Base-by-base conservation (phyloP, 2,113 vertebrate species). In the Bos javanicus region DNA sequence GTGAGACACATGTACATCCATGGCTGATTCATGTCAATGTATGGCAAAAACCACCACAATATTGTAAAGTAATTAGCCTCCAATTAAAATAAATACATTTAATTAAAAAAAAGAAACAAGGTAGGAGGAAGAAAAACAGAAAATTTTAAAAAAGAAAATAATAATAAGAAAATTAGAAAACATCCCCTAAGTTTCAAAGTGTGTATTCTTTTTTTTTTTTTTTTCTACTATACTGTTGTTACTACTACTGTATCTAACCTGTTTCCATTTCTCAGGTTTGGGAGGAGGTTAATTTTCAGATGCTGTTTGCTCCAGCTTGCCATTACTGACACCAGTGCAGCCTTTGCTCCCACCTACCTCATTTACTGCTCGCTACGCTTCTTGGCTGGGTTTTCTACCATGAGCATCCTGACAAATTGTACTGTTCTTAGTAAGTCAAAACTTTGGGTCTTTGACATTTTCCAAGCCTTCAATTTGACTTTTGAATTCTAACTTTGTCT, bases 331-430 rank as follows among this genome's bases (percentile, higher is more conserved):
- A 98, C 97, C 25, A 95, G 98, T 10, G 96, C 97, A 0, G 98
- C 98, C 4, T 98, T 99, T 0, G 96, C 98, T 3, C 98, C 98
- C 5, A 97, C 94, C 33, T 98, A 99, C 94, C 14, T 6, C 12
- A 5, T 95, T 10, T 99, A 99, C 89, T 98, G 98, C 23, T 3
- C 91, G 0, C 91, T 99, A 12, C 98, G 99, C 39, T 98, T 99
- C 95, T 91, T 98, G 80, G 90, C 97, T 2, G 99, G 99, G 3
- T 71, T 97, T 62, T 98, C 98, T 13, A 90, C 97, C 86, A 91
- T 97, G 0, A 97, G 94, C 6, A 85, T 99, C 5, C n/a, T 98
- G n/a, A 92, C 98, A 92, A 99, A 99, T 87, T 97, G 64, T 6
- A 48, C 87, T 23, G 96, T 98, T 2, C 98, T 99, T 46, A 97